phyloP scores from a whole-genome alignment of 2,113 vertebrate species.

The Callaeas wilsoni region DNA sequence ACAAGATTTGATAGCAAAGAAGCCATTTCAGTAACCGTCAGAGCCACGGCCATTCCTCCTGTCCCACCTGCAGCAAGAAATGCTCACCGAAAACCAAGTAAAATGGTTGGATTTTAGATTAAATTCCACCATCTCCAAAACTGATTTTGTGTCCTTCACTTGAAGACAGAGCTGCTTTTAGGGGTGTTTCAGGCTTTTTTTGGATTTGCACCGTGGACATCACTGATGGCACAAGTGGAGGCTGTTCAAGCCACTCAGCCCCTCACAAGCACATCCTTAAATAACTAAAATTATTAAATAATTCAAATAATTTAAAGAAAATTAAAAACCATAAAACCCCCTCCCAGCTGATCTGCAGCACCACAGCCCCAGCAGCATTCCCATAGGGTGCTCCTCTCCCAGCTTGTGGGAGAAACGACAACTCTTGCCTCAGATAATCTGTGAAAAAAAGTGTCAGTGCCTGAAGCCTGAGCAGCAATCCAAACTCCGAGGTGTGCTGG shows the following conservation, averaged over 20 bases:
- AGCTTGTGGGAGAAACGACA: accelerated
- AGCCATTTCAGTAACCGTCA: not conserved
- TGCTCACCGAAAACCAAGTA: not conserved
- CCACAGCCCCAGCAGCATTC: not conserved
- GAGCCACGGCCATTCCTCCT: not conserved
- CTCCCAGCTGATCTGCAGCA: not conserved
- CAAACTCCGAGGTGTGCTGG: not conserved
- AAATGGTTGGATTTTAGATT: not conserved
- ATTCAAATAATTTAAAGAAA: not conserved
- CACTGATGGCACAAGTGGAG: not conserved
- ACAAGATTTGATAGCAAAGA: not conserved
- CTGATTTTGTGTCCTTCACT: not conserved
- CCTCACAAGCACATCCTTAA: accelerated
- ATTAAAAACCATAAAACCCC: accelerated
- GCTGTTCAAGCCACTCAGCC: not conserved
- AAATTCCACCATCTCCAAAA: not conserved
- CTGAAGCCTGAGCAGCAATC: not conserved
- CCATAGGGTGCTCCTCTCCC: not conserved
- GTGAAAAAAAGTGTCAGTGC: accelerated
- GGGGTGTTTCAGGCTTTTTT: too few relatives aligned
- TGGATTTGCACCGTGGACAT: accelerated
- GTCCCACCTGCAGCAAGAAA: not conserved
- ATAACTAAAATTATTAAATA: not conserved
- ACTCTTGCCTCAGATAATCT: accelerated
- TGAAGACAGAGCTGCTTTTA: not conserved